Evolutionary conservation across 2,113 vertebrate genomes (phyloP).

Genomic region (Micromys minutus): DNA sequence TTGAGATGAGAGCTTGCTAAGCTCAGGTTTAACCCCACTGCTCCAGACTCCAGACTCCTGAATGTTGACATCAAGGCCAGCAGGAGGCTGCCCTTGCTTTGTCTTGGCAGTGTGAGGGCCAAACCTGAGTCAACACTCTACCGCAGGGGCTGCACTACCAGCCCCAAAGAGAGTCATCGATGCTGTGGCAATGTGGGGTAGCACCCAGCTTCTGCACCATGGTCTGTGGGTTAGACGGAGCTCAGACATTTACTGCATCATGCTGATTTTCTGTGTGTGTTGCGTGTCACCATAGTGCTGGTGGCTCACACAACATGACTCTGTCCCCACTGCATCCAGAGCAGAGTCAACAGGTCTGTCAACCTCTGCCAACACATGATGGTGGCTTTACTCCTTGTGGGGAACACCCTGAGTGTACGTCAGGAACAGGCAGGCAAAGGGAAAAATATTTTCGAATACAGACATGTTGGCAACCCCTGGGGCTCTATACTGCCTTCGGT

Average conservation of each 20-base stretch:
- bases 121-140: neutral
- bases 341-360: neutral
- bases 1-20: neutral
- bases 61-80: neutral
- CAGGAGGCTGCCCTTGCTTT: neutral
- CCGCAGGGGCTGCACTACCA: neutral
- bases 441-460: neutral
- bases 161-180: neutral
- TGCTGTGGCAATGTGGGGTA: neutral
- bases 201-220: too few relatives aligned
- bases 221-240: neutral
- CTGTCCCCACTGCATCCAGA: rapidly evolving
- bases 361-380: neutral
- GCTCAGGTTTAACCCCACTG: neutral
- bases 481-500: neutral
- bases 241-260: neutral
- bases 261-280: neutral
- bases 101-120: too few relatives aligned
- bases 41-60: neutral
- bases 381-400: neutral
- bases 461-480: neutral
- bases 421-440: neutral
- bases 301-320: neutral
- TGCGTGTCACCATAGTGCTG: too few relatives aligned
- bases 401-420: neutral